Evolutionary conservation across 1,140 invertebrate genomes (phyloP).

Genomic region (Drosophila suzukii): DNA sequence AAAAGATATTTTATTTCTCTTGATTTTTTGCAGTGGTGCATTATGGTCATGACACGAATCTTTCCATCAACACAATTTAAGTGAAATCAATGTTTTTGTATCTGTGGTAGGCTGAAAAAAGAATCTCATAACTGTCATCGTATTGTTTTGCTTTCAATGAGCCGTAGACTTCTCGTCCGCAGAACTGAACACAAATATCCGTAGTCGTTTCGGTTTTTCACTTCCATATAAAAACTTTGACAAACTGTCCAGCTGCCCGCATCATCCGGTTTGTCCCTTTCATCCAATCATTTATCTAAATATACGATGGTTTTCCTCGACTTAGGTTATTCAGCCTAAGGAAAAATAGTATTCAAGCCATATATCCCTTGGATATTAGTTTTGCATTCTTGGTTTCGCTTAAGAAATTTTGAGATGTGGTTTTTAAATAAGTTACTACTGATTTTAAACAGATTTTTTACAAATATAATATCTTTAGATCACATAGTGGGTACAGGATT

Average conservation of each 20-base stretch:
- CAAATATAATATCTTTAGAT: no score
- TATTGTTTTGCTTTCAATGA: conserved; percentile 64
- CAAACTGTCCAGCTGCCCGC: conserved; percentile 20
- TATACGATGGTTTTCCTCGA: conserved; percentile 4
- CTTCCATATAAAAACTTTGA: conserved; percentile 28
- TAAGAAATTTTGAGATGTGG: no score
- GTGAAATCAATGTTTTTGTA: not conserved
- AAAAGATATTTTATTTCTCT: not conserved
- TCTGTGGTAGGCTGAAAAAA: not conserved
- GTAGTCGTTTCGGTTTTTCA: conserved; percentile 12
- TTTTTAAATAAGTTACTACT: not conserved
- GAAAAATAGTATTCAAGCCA: conserved; percentile 6
- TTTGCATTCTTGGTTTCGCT: no score
- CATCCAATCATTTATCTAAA: conserved; percentile 14
- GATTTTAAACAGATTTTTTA: no score
- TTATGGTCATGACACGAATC: not conserved
- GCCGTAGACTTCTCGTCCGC: conserved; percentile 38
- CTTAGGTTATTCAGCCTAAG: conserved; percentile 5
- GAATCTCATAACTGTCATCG: conserved; percentile 62
- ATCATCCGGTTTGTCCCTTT: conserved; percentile 1
- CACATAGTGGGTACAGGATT: no score
- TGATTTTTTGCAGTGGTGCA: not conserved
- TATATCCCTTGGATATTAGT: no score
- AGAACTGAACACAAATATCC: conserved; percentile 48
- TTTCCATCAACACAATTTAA: not conserved